Evolutionary conservation across 2,797 vertebrate species (phyloP).

Genomic region (Eulemur mongoz): DNA sequence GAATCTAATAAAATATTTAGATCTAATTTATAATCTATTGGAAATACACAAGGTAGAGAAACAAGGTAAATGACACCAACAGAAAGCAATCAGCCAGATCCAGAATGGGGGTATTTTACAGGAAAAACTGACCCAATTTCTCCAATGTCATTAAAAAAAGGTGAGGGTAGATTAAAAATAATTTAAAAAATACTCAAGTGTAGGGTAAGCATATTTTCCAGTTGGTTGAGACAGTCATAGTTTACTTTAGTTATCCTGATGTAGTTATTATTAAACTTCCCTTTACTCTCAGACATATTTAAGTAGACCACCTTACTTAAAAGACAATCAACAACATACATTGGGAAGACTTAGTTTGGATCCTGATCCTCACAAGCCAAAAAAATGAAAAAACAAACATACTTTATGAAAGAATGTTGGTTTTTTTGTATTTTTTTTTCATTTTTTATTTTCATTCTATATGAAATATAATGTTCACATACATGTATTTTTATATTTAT

Average conservation of each 20-base stretch:
- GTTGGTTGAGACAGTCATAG: background rate
- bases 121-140: background rate
- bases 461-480: too few species aligned
- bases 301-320: background rate
- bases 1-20: background rate
- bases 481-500: background rate
- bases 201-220: background rate
- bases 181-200: background rate
- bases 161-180: too few species aligned
- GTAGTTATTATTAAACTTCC: background rate
- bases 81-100: background rate
- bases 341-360: background rate
- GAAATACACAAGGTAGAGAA: background rate
- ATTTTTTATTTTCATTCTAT: too few species aligned
- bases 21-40: background rate
- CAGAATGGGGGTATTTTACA: background rate
- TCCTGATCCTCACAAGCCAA: background rate
- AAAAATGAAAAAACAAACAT: background rate
- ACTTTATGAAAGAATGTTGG: too few species aligned
- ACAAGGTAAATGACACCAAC: background rate
- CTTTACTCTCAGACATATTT: background rate
- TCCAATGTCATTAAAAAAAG: background rate
- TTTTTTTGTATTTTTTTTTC: too few species aligned
- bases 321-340: background rate
- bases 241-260: background rate